A percentile compares a stretch with the other conserved stretches of the same genome.
Evolutionary conservation across 2,113 vertebrate genomes (phyloP).

Genomic region (Ammodytes dubius): DNA sequence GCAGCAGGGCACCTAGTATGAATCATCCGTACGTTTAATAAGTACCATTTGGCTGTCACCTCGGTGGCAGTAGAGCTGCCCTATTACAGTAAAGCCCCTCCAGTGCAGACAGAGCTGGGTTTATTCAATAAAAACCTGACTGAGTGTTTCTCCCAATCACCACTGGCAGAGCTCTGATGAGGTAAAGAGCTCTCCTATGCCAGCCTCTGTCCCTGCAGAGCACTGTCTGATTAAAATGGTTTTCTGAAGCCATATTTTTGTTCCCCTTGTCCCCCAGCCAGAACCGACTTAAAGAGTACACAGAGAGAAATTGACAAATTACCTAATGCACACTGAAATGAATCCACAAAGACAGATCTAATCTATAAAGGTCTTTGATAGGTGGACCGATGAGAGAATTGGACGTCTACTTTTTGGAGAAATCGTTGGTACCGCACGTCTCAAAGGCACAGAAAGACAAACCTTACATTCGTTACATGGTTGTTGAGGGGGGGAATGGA

Average conservation of each 20-base stretch:
- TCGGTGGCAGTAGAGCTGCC: slow-evolving; percentile 63
- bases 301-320: slow-evolving; percentile 75
- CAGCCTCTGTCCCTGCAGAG: slow-evolving; percentile 70
- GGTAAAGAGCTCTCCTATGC: slow-evolving; percentile 78
- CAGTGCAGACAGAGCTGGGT: slow-evolving; percentile 69
- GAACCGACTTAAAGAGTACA: slow-evolving; percentile 44
- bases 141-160: slow-evolving; percentile 83
- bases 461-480: slow-evolving; percentile 28
- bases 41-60: slow-evolving; percentile 82
- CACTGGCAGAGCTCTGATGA: slow-evolving; percentile 82
- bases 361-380: slow-evolving; percentile 55
- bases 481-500: slow-evolving; percentile 29
- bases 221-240: slow-evolving; percentile 81
- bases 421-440: slow-evolving; percentile 19
- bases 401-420: slow-evolving; percentile 2
- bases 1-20: slow-evolving; percentile 66
- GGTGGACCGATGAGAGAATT: slow-evolving; percentile 39
- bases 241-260: slow-evolving; percentile 77
- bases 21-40: slow-evolving; percentile 79
- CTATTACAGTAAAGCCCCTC: slow-evolving; percentile 77
- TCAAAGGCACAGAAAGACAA: slow-evolving; percentile 22
- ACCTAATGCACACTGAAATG: slow-evolving; percentile 63
- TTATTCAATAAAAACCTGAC: slow-evolving; percentile 84
- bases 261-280: slow-evolving; percentile 69
- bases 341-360: slow-evolving; percentile 62